Conservation (phyloP, 2,888 invertebrate genomes). For the Helleia helle region DNA sequence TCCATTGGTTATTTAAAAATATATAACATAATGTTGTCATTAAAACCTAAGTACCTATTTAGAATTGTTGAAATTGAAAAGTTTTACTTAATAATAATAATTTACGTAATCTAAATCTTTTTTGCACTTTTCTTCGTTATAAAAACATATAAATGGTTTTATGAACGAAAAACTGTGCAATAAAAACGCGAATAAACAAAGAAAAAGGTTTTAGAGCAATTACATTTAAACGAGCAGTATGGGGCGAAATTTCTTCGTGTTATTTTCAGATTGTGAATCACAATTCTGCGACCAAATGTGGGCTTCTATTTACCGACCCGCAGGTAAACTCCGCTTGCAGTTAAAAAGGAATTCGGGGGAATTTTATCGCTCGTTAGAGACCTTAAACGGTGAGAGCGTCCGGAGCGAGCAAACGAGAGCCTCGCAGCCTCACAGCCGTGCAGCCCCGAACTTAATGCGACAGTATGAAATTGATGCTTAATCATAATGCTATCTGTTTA, state of each 20-base stretch:
- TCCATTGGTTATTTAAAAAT: no score
- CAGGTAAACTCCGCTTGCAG: constrained; percentile 62
- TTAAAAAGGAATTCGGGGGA: constrained; percentile 60
- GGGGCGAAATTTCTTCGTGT: constrained; percentile 26
- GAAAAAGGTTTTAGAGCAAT: background rate
- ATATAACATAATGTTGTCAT: no score
- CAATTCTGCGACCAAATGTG: constrained; percentile 59
- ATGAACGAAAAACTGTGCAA: no score
- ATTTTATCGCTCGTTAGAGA: constrained; percentile 69
- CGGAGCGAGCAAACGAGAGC: constrained; percentile 17
- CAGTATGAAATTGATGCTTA: constrained; percentile 10
- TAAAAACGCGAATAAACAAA: no score
- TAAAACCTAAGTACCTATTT: no score
- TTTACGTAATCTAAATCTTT: no score
- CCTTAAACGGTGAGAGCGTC: constrained; percentile 44
- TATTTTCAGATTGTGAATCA: constrained; percentile 56
- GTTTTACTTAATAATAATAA: no score
- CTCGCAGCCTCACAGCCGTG: constrained; percentile 1
- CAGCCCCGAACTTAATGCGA: constrained; percentile 8
- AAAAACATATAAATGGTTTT: no score
- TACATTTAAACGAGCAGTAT: constrained; percentile 4
- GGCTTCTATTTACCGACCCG: constrained; percentile 63
- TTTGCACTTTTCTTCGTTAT: no score
- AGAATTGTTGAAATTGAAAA: no score
- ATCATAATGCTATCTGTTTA: constrained; percentile 11